Evolutionary conservation across 2,797 vertebrate genomes (phyloP).

Genomic region (Parotocinclus haroldoi): DNA sequence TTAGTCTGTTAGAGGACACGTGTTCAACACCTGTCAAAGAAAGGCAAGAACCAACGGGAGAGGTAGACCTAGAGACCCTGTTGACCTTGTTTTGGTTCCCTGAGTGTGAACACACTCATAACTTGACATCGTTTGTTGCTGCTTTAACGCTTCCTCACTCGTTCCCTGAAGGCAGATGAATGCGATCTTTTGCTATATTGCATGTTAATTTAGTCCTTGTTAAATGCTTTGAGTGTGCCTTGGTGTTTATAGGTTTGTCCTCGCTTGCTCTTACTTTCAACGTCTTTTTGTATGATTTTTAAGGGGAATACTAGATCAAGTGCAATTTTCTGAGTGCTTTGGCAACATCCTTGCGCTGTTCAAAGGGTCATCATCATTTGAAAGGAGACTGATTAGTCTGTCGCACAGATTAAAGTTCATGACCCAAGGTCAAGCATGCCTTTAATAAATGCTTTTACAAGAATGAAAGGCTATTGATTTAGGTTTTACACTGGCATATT

Average conservation of each 20-base stretch:
- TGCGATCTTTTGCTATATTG: neutral
- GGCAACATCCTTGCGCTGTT: slow-evolving; percentile 70
- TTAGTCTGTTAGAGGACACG: slow-evolving; percentile 41
- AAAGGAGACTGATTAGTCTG: slow-evolving; percentile 80
- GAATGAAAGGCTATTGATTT: slow-evolving; percentile 75
- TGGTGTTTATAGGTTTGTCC: slow-evolving; percentile 25
- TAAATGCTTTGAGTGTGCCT: too few species aligned
- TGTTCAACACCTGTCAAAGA: slow-evolving; percentile 34
- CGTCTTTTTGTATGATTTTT: slow-evolving; percentile 15
- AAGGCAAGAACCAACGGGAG: slow-evolving; percentile 21
- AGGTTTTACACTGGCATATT: slow-evolving; percentile 56
- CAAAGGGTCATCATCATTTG: slow-evolving; percentile 74
- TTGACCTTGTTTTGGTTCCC: slow-evolving; percentile 2
- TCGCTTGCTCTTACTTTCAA: slow-evolving; percentile 4
- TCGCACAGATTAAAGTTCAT: slow-evolving; percentile 82
- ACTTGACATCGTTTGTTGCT: too few species aligned
- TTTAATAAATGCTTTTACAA: slow-evolving; percentile 78
- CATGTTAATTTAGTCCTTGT: slow-evolving; percentile 30
- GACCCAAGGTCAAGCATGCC: slow-evolving; percentile 81
- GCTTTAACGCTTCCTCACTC: too few species aligned
- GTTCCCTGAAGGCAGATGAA: too few species aligned
- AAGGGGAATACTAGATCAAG: slow-evolving; percentile 11
- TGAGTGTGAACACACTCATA: too few species aligned
- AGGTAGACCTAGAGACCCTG: slow-evolving; percentile 18
- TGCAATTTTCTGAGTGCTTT: slow-evolving; percentile 41